Evolutionary conservation across 2,113 vertebrate species (phyloP).

Genomic region (Egretta garzetta): DNA sequence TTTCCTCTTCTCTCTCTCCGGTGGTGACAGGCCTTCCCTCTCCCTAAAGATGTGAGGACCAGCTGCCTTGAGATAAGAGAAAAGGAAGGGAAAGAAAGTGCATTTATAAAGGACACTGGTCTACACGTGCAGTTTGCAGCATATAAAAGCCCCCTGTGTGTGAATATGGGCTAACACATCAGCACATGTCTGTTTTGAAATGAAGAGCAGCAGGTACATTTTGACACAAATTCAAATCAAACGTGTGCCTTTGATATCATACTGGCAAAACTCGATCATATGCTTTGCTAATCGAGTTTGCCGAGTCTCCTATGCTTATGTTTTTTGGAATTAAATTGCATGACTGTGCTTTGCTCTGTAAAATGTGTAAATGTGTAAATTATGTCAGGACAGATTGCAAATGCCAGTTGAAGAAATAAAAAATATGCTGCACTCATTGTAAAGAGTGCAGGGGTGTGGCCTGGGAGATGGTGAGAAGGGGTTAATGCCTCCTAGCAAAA

Average conservation of each 20-base stretch:
- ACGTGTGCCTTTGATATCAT: slow-evolving; percentile 55
- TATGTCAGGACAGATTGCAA: slow-evolving; percentile 82
- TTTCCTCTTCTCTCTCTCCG: neutral
- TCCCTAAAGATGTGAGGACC: slow-evolving; percentile 45
- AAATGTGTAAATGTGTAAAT: slow-evolving; percentile 85
- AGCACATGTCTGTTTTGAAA: slow-evolving; percentile 41
- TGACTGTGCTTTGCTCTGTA: slow-evolving; percentile 78
- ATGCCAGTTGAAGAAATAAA: slow-evolving; percentile 77
- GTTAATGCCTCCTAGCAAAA: slow-evolving; percentile 58
- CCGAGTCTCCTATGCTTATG: slow-evolving; percentile 76
- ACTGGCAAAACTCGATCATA: slow-evolving; percentile 61
- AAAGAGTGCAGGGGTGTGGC: slow-evolving; percentile 71
- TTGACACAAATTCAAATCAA: slow-evolving; percentile 54
- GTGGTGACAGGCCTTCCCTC: neutral
- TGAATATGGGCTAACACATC: slow-evolving; percentile 23
- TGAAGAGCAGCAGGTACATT: slow-evolving; percentile 56
- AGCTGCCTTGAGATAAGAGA: slow-evolving; percentile 43
- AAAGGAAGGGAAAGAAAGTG: slow-evolving; percentile 50
- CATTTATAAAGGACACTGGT: slow-evolving; percentile 67
- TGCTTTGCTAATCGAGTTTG: slow-evolving; percentile 72
- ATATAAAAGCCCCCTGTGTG: slow-evolving; percentile 9
- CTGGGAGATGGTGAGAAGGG: slow-evolving; percentile 64
- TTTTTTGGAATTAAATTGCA: slow-evolving; percentile 82
- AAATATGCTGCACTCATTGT: slow-evolving; percentile 77
- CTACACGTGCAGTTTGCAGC: slow-evolving; percentile 49